Conservation (phyloP, 2,113 vertebrate genomes). For the Pachyramphus minor region DNA sequence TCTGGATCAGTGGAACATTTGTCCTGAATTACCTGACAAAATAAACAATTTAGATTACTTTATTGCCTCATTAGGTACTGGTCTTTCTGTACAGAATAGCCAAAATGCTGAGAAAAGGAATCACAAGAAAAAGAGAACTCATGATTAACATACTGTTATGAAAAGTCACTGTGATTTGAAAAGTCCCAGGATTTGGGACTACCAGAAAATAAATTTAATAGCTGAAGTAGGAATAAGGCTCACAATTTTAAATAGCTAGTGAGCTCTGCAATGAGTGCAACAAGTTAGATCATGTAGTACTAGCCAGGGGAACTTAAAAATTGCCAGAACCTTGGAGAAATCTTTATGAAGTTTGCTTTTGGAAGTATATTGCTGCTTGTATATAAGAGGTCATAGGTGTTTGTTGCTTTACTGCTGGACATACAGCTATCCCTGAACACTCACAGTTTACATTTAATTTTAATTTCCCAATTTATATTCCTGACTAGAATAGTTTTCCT, state of each 20-base stretch:
- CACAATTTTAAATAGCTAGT: neutral
- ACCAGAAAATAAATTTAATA: neutral
- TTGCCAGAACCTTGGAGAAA: neutral
- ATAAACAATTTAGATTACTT: neutral
- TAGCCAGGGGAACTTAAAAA: neutral
- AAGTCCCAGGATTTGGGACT: neutral
- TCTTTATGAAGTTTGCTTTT: neutral
- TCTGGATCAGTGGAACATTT: neutral
- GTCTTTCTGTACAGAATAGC: neutral
- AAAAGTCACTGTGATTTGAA: neutral
- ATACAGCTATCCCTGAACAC: neutral
- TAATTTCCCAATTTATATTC: neutral
- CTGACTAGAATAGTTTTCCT: neutral
- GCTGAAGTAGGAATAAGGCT: neutral
- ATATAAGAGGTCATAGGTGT: neutral
- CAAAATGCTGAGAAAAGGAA: neutral
- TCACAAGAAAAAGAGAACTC: neutral
- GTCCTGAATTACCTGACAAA: neutral
- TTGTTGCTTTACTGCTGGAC: neutral
- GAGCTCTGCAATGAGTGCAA: neutral
- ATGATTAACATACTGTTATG: neutral
- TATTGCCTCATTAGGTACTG: neutral
- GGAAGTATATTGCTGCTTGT: neutral
- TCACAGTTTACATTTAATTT: neutral
- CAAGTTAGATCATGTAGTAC: neutral